phyloP scores from a whole-genome alignment of 1,140 invertebrate genomes.

The Drosophila rhopaloa region DNA sequence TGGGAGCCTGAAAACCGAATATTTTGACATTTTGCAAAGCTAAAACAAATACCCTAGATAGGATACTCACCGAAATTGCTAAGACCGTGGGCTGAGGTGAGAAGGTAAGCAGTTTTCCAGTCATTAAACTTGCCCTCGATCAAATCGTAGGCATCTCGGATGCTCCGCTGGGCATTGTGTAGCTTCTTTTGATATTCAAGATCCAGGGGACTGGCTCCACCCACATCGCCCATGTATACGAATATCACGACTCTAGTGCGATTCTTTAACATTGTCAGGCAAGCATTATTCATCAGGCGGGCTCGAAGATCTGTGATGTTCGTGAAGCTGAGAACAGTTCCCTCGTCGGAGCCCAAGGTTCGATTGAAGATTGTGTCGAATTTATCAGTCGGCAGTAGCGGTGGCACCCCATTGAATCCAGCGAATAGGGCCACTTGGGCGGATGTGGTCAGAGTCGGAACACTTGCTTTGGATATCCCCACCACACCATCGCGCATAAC shows the following conservation, averaged over 20 bases:
- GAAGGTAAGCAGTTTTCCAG: slow-evolving; percentile 93
- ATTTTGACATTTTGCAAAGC: too few relatives aligned
- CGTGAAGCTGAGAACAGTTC: background rate
- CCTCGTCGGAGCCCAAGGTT: slow-evolving; percentile 85
- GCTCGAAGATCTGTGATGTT: slow-evolving; percentile 86
- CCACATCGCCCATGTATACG: slow-evolving; percentile 95
- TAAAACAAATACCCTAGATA: too few relatives aligned
- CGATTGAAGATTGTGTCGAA: slow-evolving; percentile 99
- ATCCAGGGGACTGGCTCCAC: slow-evolving; percentile 96
- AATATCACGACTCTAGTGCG: slow-evolving; percentile 92
- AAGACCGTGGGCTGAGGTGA: slow-evolving; percentile 99
- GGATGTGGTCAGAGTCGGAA: slow-evolving; percentile 97
- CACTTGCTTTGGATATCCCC: slow-evolving; percentile 94
- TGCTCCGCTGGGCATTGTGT: slow-evolving; percentile 90
- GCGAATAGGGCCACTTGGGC: slow-evolving; percentile 98
- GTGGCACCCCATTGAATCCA: slow-evolving; percentile 98
- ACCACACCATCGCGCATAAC: slow-evolving; percentile 88
- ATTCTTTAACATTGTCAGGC: slow-evolving; percentile 75
- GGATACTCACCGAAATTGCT: slow-evolving; percentile 92
- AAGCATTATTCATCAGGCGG: slow-evolving; percentile 71
- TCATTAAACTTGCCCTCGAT: slow-evolving; percentile 92
- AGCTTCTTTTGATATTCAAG: slow-evolving; percentile 93
- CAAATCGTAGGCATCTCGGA: slow-evolving; percentile 88
- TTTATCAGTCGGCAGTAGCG: slow-evolving; percentile 92
- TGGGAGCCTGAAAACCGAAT: slow-evolving; percentile 88